These are phyloP conservation scores for Dipodomys ordii DNA, from an alignment of 2,113 vertebrate species.

Conservation along the genomic window DNA sequence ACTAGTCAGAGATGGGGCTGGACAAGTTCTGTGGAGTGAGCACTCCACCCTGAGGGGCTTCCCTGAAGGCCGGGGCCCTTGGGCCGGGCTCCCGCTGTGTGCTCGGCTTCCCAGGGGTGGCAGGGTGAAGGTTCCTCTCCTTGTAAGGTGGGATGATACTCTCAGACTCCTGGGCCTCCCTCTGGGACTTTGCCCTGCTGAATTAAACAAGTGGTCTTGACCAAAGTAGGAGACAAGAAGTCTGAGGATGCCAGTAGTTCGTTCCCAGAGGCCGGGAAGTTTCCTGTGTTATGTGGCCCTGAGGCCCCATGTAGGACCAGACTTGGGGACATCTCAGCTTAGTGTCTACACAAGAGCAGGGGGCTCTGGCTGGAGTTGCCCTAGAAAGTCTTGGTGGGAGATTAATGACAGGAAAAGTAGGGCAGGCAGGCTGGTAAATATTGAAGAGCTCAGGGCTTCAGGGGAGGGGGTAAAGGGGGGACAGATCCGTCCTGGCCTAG, in stretches of 20 bases:
- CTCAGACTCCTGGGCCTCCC: neutral
- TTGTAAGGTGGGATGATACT: no score
- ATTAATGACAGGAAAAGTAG: conserved; percentile 83
- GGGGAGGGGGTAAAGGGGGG: neutral
- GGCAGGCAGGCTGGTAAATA: conserved; percentile 81
- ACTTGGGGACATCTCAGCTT: neutral
- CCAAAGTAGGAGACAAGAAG: neutral
- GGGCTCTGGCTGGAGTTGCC: neutral
- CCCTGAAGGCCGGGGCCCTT: neutral
- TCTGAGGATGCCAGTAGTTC: neutral
- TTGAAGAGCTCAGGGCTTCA: conserved; percentile 75
- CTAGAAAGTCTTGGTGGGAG: neutral
- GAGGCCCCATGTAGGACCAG: neutral
- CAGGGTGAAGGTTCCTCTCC: neutral
- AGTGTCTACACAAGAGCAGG: neutral
- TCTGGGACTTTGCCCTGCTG: neutral
- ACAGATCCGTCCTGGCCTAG: neutral
- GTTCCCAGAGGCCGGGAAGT: conserved; percentile 18
- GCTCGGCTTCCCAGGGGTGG: neutral
- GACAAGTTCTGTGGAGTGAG: neutral
- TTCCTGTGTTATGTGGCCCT: conserved; percentile 18
- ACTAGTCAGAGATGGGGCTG: neutral
- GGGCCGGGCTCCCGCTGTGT: neutral
- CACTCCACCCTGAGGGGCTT: fast-evolving
- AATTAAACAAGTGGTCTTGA: neutral